Evolutionary conservation across 2,888 invertebrate species (phyloP).

Genomic region (Leptinotarsa juncta): DNA sequence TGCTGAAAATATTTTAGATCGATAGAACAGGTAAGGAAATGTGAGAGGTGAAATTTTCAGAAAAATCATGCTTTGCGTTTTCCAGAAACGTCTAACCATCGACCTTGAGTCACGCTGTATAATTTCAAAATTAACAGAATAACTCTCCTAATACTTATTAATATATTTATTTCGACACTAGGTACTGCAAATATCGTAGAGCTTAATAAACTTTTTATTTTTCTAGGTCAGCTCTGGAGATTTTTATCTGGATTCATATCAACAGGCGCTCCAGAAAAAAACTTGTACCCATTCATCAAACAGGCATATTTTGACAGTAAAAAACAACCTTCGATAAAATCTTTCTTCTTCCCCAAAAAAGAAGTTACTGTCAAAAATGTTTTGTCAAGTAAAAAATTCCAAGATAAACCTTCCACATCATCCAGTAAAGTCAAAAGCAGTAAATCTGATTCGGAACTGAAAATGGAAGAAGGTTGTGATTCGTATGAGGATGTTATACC

Average conservation of each 20-base stretch:
- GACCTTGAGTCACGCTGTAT: too few relatives aligned
- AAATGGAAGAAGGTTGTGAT: constrained; percentile 23
- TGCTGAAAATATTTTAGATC: too few relatives aligned
- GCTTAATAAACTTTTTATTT: background rate
- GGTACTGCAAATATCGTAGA: too few relatives aligned
- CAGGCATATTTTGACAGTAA: constrained; percentile 64
- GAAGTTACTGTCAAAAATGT: constrained; percentile 24
- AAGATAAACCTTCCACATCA: constrained; percentile 41
- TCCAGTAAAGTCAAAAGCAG: background rate
- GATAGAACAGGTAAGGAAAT: too few relatives aligned
- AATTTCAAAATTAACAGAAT: too few relatives aligned
- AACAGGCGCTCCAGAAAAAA: constrained; percentile 60
- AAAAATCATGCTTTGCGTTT: too few relatives aligned
- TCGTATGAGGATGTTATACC: constrained; percentile 47
- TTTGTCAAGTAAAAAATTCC: constrained; percentile 29
- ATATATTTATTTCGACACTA: too few relatives aligned
- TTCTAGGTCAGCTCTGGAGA: constrained; percentile 71
- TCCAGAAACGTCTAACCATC: too few relatives aligned
- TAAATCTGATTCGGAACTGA: background rate
- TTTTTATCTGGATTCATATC: constrained; percentile 68
- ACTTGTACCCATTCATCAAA: constrained; percentile 68
- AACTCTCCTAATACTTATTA: too few relatives aligned
- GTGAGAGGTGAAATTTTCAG: too few relatives aligned
- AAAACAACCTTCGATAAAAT: constrained; percentile 56
- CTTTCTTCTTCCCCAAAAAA: constrained; percentile 43